These are phyloP conservation scores for Kryptolebias marmoratus DNA, from an alignment of 2,113 vertebrate species.

Conservation along the genomic window DNA sequence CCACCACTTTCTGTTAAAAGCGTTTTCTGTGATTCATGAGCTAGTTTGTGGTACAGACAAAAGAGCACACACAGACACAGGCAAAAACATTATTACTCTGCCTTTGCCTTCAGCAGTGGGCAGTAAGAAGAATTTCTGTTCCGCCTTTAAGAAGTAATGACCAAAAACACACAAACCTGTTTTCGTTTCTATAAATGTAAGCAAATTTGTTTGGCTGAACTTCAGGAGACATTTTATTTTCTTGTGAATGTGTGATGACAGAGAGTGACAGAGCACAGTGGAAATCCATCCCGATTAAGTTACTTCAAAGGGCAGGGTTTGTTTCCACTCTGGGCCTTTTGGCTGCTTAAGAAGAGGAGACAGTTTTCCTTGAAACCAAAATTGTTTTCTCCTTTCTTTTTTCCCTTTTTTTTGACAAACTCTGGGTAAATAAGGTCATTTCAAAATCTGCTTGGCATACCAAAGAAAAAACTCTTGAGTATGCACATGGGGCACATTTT, in stretches of 20 bases:
- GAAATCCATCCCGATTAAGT: slow-evolving; percentile 28
- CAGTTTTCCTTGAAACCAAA: slow-evolving; percentile 20
- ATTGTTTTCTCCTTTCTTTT: slow-evolving; percentile 6
- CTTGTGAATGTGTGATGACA: neutral
- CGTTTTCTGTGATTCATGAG: no score
- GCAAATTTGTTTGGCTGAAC: neutral
- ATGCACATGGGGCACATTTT: neutral
- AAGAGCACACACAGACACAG: no score
- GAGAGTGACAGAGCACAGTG: neutral
- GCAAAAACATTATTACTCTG: no score
- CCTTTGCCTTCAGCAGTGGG: no score
- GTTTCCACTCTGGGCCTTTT: slow-evolving; percentile 23
- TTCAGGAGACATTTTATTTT: neutral
- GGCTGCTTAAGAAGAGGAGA: slow-evolving; percentile 23
- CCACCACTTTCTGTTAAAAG: no score
- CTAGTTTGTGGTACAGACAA: no score
- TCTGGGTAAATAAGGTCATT: slow-evolving; percentile 21
- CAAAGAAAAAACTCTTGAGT: slow-evolving; percentile 23
- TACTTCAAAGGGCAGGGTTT: slow-evolving; percentile 36
- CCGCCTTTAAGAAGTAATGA: no score
- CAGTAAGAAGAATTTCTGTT: neutral
- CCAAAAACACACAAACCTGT: neutral
- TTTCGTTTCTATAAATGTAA: neutral
- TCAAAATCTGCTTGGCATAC: slow-evolving; percentile 28
- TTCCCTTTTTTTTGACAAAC: slow-evolving; percentile 6